phyloP scores from a whole-genome alignment of 2,113 vertebrate genomes.

The Melanerpes aurifrons region DNA sequence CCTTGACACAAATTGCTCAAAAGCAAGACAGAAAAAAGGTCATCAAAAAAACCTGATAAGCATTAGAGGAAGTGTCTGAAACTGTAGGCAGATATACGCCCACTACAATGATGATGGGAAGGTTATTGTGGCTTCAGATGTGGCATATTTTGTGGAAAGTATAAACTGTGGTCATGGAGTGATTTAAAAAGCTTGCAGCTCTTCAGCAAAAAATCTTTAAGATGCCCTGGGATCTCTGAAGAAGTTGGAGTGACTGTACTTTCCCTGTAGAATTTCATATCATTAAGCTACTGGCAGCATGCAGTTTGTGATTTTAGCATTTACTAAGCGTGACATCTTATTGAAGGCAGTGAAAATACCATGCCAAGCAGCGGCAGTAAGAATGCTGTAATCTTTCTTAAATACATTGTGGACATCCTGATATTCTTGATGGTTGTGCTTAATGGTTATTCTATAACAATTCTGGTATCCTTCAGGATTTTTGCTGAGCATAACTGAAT shows the following conservation, averaged over 20 bases:
- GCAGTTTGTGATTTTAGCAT: conserved; percentile 24
- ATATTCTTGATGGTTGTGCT: conserved; percentile 10
- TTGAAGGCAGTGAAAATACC: conserved; percentile 12
- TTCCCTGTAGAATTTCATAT: not conserved
- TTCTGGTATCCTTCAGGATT: not conserved
- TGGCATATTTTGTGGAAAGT: not conserved
- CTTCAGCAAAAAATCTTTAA: not conserved
- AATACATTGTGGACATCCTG: not conserved
- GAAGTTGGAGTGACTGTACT: not conserved
- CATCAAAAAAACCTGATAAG: not conserved
- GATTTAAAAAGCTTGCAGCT: conserved; percentile 20
- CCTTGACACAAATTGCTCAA: not conserved
- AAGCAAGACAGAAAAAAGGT: not conserved
- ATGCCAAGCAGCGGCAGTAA: conserved; percentile 4
- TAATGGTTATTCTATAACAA: not conserved
- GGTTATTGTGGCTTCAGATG: not conserved
- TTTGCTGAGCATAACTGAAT: not conserved
- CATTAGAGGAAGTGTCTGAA: not conserved
- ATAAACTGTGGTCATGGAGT: not conserved
- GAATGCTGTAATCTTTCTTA: conserved; percentile 39
- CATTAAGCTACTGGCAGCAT: not conserved
- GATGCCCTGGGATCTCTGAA: not conserved
- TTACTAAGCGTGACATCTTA: conserved; percentile 4
- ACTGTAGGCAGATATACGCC: not conserved
- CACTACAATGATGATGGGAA: not conserved